phyloP scores from a whole-genome alignment of 2,797 vertebrate species.

The Epinephelus malabaricus region DNA sequence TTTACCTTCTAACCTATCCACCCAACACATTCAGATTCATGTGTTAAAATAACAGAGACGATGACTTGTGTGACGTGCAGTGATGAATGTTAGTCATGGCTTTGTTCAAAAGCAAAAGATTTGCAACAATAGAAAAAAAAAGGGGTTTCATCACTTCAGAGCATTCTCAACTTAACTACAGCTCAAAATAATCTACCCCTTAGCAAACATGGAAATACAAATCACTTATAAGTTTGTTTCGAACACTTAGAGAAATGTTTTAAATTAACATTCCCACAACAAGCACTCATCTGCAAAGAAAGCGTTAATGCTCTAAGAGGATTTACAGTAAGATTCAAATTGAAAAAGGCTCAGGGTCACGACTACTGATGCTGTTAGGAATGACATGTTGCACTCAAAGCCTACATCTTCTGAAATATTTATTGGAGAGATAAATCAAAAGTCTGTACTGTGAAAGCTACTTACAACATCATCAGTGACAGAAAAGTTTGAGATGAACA shows the following conservation, averaged over 20 bases:
- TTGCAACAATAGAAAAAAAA: constrained; percentile 3
- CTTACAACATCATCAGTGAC: constrained; percentile 21
- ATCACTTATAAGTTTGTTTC: constrained; percentile 39
- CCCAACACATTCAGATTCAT: constrained; percentile 31
- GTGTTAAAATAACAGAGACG: constrained; percentile 23
- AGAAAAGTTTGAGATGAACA: constrained; percentile 13
- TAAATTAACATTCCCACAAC: constrained; percentile 36
- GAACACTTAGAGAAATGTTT: constrained; percentile 15
- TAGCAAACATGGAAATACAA: constrained; percentile 44
- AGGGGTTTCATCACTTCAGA: constrained; percentile 33
- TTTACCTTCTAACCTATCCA: constrained; percentile 8
- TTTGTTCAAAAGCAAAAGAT: constrained; percentile 44
- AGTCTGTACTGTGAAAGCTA: constrained; percentile 12
- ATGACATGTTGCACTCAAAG: constrained; percentile 25
- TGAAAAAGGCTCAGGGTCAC: constrained; percentile 37
- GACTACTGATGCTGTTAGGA: constrained; percentile 22
- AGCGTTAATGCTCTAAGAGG: constrained; percentile 37
- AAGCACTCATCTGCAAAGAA: constrained; percentile 21
- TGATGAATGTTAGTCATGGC: constrained; percentile 43
- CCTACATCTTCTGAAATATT: constrained; percentile 26
- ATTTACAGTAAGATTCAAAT: constrained; percentile 24
- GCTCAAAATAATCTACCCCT: constrained; percentile 26
- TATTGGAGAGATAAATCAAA: constrained; percentile 28
- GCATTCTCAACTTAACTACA: constrained; percentile 18
- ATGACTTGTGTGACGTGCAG: constrained; percentile 22